Evolutionary conservation across 2,888 invertebrate genomes (phyloP), one percentile per base, ranked within the genome.

Genomic region (Hyposoter didymator): DNA sequence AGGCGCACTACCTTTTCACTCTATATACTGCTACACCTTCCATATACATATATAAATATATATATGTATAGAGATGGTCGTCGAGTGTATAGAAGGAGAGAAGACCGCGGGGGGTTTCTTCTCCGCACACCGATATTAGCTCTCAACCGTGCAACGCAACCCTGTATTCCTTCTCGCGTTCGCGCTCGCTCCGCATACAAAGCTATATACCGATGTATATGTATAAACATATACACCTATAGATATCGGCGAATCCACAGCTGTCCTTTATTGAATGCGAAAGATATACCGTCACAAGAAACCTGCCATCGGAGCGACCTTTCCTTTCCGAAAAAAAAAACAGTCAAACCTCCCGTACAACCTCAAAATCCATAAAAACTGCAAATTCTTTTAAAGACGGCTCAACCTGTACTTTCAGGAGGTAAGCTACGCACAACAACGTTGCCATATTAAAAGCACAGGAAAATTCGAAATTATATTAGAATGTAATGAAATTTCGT

Each of bases 251-350:
- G 84, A 84, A 85, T 84, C 79, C 78, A 32, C 81, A 87, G 82
- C 84, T 84, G 79, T 86, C 78, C 82, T 86, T 84, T 84, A 87
- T 87, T 87, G 84, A 87, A 87, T 87, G 78, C 86, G 74, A 87
- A 86, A 86, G 83, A 87, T 85, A 85, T 85, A 80, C 80, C 84
- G 81, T 70, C 59, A 43, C 69, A 76, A 64, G 49, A 80, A 76
- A 70, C 70, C 76, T 76, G 66, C 75, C 72, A 59, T 73, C 76
- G 70, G 10, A 39, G 39, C 64, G 69, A 52, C 62, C 39, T 39
- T 66, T 52, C 52, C 74, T 64, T 78, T 83, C 59, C 28, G 22
- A 10, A 67, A 67, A 32, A 10, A 67, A 67, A 22, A 45, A 52
- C 73, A 78, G 74, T 75, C 75, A 14, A n/a, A 67, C 2, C 55